Conservation (phyloP, 2,888 invertebrate genomes). For the Aporophyla nigra region DNA sequence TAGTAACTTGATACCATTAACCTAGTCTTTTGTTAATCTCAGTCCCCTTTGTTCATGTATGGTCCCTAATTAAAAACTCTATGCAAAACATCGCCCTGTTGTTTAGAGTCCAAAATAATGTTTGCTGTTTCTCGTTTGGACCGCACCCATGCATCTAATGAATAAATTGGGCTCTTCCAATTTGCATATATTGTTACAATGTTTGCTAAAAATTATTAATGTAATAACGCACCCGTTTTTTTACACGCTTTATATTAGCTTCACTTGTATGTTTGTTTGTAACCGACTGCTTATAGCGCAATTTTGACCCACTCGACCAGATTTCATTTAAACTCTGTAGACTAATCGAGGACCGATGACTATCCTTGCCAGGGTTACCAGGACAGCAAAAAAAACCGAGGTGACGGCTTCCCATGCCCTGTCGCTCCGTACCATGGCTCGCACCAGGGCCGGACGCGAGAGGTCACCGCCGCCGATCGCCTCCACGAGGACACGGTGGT, state of each 20-base stretch:
- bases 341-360: too few relatives aligned
- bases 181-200: slow-evolving; percentile 66
- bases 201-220: slow-evolving; percentile 40
- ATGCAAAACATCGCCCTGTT: slow-evolving; percentile 60
- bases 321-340: too few relatives aligned
- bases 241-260: background rate
- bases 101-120: slow-evolving; percentile 63
- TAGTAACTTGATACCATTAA: slow-evolving; percentile 38
- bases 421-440: too few relatives aligned
- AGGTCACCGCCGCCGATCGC: too few relatives aligned
- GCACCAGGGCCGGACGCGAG: too few relatives aligned
- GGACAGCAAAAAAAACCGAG: too few relatives aligned
- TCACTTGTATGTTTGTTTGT: too few relatives aligned
- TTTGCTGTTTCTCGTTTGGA: slow-evolving; percentile 64
- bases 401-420: too few relatives aligned
- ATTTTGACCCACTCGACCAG: too few relatives aligned
- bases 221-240: background rate
- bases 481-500: too few relatives aligned
- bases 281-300: too few relatives aligned
- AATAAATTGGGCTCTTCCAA: slow-evolving; percentile 72
- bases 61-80: slow-evolving; percentile 57
- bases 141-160: slow-evolving; percentile 69
- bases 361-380: too few relatives aligned
- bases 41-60: slow-evolving; percentile 47
- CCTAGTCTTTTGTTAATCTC: slow-evolving; percentile 24